Base-by-base conservation (phyloP, 2,888 invertebrate genomes). In the Zaprionus obscuricornis region DNA sequence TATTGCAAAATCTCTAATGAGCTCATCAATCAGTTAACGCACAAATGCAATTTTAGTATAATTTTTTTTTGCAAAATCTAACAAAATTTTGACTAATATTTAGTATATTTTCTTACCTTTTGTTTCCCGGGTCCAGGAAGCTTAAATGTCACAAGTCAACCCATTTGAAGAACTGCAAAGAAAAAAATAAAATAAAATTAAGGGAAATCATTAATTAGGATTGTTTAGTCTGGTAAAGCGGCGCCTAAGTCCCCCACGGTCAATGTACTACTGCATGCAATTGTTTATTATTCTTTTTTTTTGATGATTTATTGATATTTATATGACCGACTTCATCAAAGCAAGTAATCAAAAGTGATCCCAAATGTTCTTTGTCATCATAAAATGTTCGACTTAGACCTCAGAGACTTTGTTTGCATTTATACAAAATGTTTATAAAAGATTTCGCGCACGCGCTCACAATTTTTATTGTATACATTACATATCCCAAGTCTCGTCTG, bases 81-180 rank as follows among this genome's bases (percentile, higher is more conserved):
- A n/a, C n/a, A n/a, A n/a, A n/a, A n/a, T n/a, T n/a, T n/a, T n/a
- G n/a, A n/a, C n/a, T n/a, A n/a, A n/a, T n/a, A n/a, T 40, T 2
- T n/a, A 39, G 1, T 29, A 24, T 0, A 22, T 2, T n/a, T 27
- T 22, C 78, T 85, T 81, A 90, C 90, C 89, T 89, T 89, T 88
- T 89, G 74, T 83, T 83, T 90, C 90, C 89, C 88, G 90, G 90
- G 88, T 87, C 85, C 89, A 90, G 90, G 90, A 90, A 78, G 86
- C 75, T 75, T 79, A 73, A 67, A 74, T 86, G 78, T 82, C 87
- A 84, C 88, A 87, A 88, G 86, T 90, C 90, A 90, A 89, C 90
- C 90, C 90, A 90, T 90, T 81, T 89, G 90, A 90, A 87, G 83
- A 89, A 89, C 90, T 90, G 79, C 39, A 90, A 88, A 6, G 26